These are phyloP conservation scores for Columbina picui DNA, from an alignment of 2,113 vertebrate species.

Conservation along the genomic window DNA sequence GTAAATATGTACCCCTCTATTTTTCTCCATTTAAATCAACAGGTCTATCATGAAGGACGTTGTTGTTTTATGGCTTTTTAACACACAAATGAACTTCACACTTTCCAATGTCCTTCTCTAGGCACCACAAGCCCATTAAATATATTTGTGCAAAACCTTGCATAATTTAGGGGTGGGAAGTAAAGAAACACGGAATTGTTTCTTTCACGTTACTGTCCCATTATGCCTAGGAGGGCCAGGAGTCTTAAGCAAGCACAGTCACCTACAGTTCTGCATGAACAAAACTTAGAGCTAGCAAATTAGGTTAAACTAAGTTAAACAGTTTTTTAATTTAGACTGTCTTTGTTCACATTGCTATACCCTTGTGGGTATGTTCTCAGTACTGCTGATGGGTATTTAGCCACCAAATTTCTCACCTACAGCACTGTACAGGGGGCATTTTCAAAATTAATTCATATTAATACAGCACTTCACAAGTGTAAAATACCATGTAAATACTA, in stretches of 20 bases:
- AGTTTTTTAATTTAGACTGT: background rate
- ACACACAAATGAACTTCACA: background rate
- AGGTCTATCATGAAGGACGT: background rate
- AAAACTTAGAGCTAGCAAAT: background rate
- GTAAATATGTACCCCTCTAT: background rate
- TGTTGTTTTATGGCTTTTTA: background rate
- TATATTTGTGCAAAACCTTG: background rate
- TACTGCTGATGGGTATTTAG: background rate
- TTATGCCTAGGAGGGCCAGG: background rate
- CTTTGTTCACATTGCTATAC: background rate
- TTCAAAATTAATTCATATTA: constrained; percentile 19
- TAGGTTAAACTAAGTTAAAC: background rate
- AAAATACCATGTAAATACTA: background rate
- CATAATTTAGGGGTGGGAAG: background rate
- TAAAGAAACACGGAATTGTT: background rate
- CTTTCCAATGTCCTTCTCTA: background rate
- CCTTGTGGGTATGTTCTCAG: background rate
- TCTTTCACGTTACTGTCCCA: background rate
- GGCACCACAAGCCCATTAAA: background rate
- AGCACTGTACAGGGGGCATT: background rate
- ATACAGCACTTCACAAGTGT: background rate
- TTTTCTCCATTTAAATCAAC: background rate
- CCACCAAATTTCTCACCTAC: background rate
- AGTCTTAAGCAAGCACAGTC: background rate
- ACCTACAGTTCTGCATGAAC: background rate